Evolutionary conservation across 2,113 vertebrate genomes (phyloP), one percentile per base, ranked within the genome.

Genomic region (Xyliphius kryptos): DNA sequence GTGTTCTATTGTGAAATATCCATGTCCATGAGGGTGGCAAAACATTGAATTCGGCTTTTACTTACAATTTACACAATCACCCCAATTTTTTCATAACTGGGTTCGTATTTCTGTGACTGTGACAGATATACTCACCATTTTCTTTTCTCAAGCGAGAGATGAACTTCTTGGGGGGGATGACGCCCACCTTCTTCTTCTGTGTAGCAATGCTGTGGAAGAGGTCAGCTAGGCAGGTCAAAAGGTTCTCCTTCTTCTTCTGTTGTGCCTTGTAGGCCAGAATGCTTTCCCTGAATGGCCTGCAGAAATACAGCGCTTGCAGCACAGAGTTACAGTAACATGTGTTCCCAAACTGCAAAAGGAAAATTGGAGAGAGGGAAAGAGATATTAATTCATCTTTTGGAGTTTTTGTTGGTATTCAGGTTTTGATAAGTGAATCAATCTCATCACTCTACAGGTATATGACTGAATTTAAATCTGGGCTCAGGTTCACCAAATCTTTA

Each of bases 241-340:
- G 82, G 81, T 95, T 98, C 89, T 98, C 95, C 79, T 95, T 97
- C 89, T 97, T 98, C 83, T 97, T 97, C 81, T 96, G 94, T 84
- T 95, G 93, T 72, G 92, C 92, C 83, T 96, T 97, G 84, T 97
- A 98, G 2, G 93, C 88, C 86, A 98, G 78, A 57, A 97, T 94
- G 72, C 97, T 98, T 87, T 98, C 95, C 74, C 95, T 89, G 83
- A 98, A 98, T 0, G 95, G 95, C 74, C 93, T 89, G 84, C 95
- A 98, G 84, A 97, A 97, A 74, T 95, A 98, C 56, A 98, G 60
- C 0, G 95, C 95, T 86, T 97, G 95, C 26, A 98, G 89, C 86
- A 98, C 95, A 0, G 95, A 98, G 88, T 98, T 97, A 80, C 95
- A 98, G 89, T 98, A 98, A 76, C 95, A 98, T 0, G 95, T 97